A percentile compares a stretch with the other conserved stretches of the same genome.
phyloP scores from a whole-genome alignment of 2,113 vertebrate genomes.

The Callospermophilus lateralis region DNA sequence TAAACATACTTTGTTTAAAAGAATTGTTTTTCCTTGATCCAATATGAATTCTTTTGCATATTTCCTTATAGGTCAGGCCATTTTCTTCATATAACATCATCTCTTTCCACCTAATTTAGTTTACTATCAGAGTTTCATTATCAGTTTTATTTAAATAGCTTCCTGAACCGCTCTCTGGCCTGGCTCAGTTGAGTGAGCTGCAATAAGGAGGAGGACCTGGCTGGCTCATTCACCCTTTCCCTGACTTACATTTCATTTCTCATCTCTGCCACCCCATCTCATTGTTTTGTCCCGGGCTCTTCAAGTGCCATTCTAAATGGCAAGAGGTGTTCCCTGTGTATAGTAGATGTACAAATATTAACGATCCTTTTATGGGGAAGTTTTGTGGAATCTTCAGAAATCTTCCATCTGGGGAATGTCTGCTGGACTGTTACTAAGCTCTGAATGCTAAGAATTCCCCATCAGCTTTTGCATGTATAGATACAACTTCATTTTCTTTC shows the following conservation, averaged over 20 bases:
- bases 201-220: fast-evolving
- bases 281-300: not conserved
- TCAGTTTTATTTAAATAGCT: not conserved
- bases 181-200: not conserved
- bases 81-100: conserved; percentile 30
- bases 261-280: not conserved
- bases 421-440: not conserved
- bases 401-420: not conserved
- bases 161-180: not conserved
- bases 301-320: not conserved
- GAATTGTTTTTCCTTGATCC: not conserved
- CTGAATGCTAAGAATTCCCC: not conserved
- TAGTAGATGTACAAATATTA: not conserved
- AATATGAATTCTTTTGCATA: not conserved
- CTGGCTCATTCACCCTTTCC: not conserved
- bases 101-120: not conserved
- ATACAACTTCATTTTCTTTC: not conserved
- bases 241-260: fast-evolving
- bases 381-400: not conserved
- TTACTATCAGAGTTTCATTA: not conserved
- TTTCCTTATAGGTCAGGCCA: not conserved
- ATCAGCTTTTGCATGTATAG: not conserved
- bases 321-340: not conserved
- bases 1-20: not conserved
- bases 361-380: not conserved